phyloP scores from a whole-genome alignment of 1,140 invertebrate species.

The Pseudoatta argentina region DNA sequence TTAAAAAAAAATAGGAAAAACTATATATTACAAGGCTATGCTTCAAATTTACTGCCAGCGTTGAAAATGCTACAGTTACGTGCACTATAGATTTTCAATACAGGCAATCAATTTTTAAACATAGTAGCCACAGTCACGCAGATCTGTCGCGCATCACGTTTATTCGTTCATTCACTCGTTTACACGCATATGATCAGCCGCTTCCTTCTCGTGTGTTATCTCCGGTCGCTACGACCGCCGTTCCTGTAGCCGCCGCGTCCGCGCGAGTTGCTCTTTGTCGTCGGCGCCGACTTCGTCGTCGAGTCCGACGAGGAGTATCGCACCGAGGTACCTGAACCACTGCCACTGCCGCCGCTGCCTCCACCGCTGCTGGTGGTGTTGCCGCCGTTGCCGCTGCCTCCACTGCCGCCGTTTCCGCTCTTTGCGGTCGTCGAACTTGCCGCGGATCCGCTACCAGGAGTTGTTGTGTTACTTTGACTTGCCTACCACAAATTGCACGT shows the following conservation, averaged over 20 bases:
- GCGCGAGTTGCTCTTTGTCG: slow-evolving; percentile 86
- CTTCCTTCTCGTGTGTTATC: slow-evolving; percentile 84
- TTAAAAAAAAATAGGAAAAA: background rate
- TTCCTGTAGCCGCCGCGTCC: slow-evolving; percentile 87
- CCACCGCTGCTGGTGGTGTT: too few relatives aligned
- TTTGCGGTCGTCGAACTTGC: slow-evolving; percentile 84
- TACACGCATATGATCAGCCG: slow-evolving; percentile 65
- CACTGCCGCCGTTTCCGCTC: slow-evolving; percentile 85
- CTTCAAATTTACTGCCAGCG: too few relatives aligned
- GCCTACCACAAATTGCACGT: slow-evolving; percentile 66
- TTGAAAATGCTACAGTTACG: too few relatives aligned
- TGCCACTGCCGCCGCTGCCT: too few relatives aligned
- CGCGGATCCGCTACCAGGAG: slow-evolving; percentile 76
- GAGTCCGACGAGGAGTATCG: too few relatives aligned
- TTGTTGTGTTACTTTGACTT: slow-evolving; percentile 78
- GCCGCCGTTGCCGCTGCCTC: background rate
- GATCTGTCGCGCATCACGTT: slow-evolving; percentile 28
- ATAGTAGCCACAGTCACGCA: background rate
- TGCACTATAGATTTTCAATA: too few relatives aligned
- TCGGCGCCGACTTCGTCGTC: slow-evolving; percentile 70
- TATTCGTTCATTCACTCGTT: slow-evolving; percentile 35
- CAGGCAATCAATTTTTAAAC: too few relatives aligned
- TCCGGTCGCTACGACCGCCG: slow-evolving; percentile 84
- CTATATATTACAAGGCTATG: background rate
- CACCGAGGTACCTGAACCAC: too few relatives aligned